Conservation (phyloP, 2,888 invertebrate genomes). For the Dichetophora obliterata region DNA sequence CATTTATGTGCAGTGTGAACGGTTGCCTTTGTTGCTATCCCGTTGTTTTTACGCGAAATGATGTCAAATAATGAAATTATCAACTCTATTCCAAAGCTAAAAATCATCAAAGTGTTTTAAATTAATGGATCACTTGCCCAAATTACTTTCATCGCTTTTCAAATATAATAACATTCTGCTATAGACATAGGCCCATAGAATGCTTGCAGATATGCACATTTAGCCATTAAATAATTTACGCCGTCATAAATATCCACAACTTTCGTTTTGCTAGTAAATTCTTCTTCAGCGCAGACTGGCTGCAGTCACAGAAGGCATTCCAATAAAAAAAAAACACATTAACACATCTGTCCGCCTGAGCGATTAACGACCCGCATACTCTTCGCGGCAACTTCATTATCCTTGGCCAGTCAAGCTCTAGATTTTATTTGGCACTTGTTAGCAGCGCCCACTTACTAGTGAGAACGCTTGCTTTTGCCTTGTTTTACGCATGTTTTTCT, state of each 20-base stretch:
- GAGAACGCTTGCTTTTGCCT: background rate
- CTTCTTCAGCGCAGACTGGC: slow-evolving; percentile 32
- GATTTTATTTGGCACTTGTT: slow-evolving; percentile 38
- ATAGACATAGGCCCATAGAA: background rate
- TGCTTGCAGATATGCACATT: background rate
- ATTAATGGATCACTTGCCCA: slow-evolving; percentile 45
- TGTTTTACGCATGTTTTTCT: slow-evolving; percentile 18
- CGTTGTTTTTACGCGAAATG: too few relatives aligned
- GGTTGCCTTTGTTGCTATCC: too few relatives aligned
- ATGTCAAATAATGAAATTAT: too few relatives aligned
- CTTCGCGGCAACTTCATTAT: slow-evolving; percentile 18
- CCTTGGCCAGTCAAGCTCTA: slow-evolving; percentile 23
- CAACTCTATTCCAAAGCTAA: background rate
- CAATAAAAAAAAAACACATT: slow-evolving; percentile 59
- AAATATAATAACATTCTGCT: slow-evolving; percentile 29
- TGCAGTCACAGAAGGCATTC: slow-evolving; percentile 46
- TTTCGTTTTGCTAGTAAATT: slow-evolving; percentile 55
- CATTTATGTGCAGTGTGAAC: too few relatives aligned
- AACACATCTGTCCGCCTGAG: slow-evolving; percentile 62
- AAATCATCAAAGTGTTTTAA: slow-evolving; percentile 41
- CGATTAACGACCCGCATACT: slow-evolving; percentile 60
- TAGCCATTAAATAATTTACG: slow-evolving; percentile 55
- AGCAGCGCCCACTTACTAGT: background rate
- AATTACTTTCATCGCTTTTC: slow-evolving; percentile 29
- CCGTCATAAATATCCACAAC: slow-evolving; percentile 60